Base-by-base conservation (phyloP, 35 echinoderm and acorn worm species). In the Stichopus chloronotus region DNA sequence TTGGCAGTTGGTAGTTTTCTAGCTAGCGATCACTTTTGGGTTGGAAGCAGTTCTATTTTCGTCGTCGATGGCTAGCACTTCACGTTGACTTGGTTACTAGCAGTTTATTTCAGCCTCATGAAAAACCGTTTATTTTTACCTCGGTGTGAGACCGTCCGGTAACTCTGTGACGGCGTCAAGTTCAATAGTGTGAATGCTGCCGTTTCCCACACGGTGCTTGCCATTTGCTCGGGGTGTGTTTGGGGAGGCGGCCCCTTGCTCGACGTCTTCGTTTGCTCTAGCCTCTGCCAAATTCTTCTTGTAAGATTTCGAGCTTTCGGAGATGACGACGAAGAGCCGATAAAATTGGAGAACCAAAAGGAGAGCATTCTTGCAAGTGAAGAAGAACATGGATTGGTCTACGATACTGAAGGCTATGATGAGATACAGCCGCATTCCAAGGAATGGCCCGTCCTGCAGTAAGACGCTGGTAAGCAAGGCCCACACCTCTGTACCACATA, bases 331-430 rank as follows among this genome's bases (percentile, higher is more conserved):
- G 63, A 87, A 93, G 0, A 98, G 88, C 8, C 97, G 90, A 72
- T 98, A 98, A 17, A 94, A 94, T 71, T 98, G 97, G 1, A 98
- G 93, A 21, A 98, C 24, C 61, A 98, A 91, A 5, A 98, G 60
- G 0, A 98, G 91, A 5, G 87, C 91, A 57, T 98, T 98, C 91
- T 98, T 98, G 81, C 97, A 98, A 5, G 94, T 96, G 30, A 96
- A 98, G 83, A 98, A 98, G 23, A 98, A 58, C 86, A 98, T 94
- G 11, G 93, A 91, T 79, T 96, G 92, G 88, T 96, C 91, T 56
- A 93, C 20, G 8, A 93, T 58, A 13, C 57, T 76, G 72, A 96
- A 96, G 19, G 78, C 53, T 85, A 96, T 90, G 14, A 98, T 82
- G 71, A 98, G 93, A 53, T 96, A 96, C 7, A 98, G 56, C 56